Evolutionary conservation across 2,113 vertebrate genomes (phyloP).

Genomic region (Lepisosteus oculatus): DNA sequence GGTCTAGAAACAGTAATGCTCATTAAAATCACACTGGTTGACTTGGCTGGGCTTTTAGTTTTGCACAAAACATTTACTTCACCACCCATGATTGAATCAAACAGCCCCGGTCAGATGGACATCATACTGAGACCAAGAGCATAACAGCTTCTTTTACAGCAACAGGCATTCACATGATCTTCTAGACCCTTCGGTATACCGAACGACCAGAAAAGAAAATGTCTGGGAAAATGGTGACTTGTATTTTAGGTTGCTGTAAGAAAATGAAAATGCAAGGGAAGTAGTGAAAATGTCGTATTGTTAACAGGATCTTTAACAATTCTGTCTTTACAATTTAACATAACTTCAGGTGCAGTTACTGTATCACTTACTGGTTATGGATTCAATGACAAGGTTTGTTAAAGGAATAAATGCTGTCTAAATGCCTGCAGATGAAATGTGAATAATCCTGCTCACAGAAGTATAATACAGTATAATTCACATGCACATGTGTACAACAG

Average conservation of each 20-base stretch:
- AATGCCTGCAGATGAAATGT: constrained; percentile 19
- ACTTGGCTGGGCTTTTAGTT: constrained; percentile 10
- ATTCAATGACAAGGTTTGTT: too few relatives aligned
- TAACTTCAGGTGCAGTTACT: too few relatives aligned
- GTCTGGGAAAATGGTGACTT: too few relatives aligned
- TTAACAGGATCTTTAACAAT: too few relatives aligned
- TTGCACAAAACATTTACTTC: neutral
- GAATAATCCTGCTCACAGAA: constrained; percentile 1
- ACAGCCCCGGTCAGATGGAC: constrained; percentile 6
- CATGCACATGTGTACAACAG: neutral
- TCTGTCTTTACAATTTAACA: too few relatives aligned
- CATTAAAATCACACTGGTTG: constrained; percentile 28
- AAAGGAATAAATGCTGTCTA: constrained; percentile 1
- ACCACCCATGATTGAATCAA: constrained; percentile 10
- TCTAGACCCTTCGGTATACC: neutral
- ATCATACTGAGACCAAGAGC: neutral
- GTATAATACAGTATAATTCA: constrained; percentile 14
- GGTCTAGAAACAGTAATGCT: neutral
- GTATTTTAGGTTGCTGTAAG: too few relatives aligned
- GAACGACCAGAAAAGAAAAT: neutral
- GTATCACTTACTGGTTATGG: too few relatives aligned
- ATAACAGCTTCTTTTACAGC: neutral
- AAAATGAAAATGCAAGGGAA: too few relatives aligned
- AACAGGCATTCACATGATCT: neutral
- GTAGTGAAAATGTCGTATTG: too few relatives aligned